phyloP scores from a whole-genome alignment of 2,888 invertebrate genomes.

The Caprella mutica region DNA sequence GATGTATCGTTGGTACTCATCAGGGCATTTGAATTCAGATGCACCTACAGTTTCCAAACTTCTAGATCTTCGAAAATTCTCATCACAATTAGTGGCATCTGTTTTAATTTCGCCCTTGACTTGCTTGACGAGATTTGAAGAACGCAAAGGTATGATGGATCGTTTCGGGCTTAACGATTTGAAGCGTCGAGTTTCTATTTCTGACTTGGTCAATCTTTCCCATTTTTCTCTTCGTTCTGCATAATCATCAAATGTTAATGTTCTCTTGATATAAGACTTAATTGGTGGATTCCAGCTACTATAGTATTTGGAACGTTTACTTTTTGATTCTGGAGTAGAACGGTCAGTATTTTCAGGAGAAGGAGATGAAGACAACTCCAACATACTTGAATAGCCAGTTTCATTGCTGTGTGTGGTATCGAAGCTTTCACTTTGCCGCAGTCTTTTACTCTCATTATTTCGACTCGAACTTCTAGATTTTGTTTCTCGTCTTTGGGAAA shows the following conservation, averaged over 20 bases:
- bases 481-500: background rate
- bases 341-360: slow-evolving; percentile 14
- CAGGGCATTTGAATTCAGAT: slow-evolving; percentile 25
- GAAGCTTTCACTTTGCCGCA: slow-evolving; percentile 32
- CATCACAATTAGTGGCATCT: slow-evolving; percentile 12
- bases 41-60: slow-evolving; percentile 26
- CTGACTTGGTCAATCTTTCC: slow-evolving; percentile 22
- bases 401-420: slow-evolving; percentile 34
- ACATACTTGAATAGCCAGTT: slow-evolving; percentile 32
- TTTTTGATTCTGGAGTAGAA: background rate
- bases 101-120: slow-evolving; percentile 27
- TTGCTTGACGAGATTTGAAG: slow-evolving; percentile 22
- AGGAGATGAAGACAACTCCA: slow-evolving; percentile 31
- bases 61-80: slow-evolving; percentile 14
- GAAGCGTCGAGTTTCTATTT: slow-evolving; percentile 18
- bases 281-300: background rate
- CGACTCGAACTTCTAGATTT: too few relatives aligned
- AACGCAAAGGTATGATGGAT: slow-evolving; percentile 24
- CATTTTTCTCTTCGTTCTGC: slow-evolving; percentile 26
- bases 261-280: slow-evolving; percentile 1
- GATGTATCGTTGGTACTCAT: slow-evolving; percentile 27
- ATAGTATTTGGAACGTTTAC: slow-evolving; percentile 1
- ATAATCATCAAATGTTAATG: slow-evolving; percentile 18
- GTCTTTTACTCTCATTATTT: slow-evolving; percentile 20
- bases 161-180: slow-evolving; percentile 18